A percentile compares a stretch with the other conserved stretches of the same genome.
Evolutionary conservation across 2,113 vertebrate species (phyloP).

Genomic region (Myiozetetes cayanensis): DNA sequence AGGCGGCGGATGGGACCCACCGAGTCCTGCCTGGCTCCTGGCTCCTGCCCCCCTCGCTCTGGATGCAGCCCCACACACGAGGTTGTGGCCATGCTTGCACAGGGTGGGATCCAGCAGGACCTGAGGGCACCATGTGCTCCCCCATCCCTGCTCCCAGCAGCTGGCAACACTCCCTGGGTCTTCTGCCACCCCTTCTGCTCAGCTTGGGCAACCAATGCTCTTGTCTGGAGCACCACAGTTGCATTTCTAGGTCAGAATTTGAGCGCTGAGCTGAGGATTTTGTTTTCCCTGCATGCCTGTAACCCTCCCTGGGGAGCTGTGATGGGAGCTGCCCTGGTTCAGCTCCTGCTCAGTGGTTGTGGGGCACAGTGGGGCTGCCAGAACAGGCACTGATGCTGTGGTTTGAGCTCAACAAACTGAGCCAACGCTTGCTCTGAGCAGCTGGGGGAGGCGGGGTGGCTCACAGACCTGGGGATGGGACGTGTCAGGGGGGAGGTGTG

Average conservation of each 20-base stretch:
- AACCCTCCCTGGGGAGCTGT: not conserved
- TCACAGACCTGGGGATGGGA: rapidly evolving
- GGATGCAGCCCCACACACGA: rapidly evolving
- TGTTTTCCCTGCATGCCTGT: not conserved
- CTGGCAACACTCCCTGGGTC: not conserved
- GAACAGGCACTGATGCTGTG: not conserved
- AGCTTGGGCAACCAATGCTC: not conserved
- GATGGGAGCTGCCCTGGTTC: not conserved
- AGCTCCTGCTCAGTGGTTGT: not conserved
- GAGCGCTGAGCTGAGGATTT: rapidly evolving
- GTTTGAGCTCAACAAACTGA: not conserved
- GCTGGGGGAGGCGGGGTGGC: rapidly evolving
- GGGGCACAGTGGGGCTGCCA: not conserved
- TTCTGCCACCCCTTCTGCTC: not conserved
- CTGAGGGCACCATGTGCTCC: not conserved
- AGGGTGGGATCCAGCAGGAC: not conserved
- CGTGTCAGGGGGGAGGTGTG: too few relatives aligned
- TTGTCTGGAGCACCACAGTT: rapidly evolving
- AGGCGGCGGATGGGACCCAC: rapidly evolving
- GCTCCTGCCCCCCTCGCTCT: not conserved
- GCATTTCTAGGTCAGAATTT: not conserved
- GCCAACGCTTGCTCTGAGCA: not conserved
- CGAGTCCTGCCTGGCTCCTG: rapidly evolving
- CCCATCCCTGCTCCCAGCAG: not conserved
- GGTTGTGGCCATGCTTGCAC: rapidly evolving